Percentiles rank a stretch among this genome's conserved stretches.
Conservation (phyloP, 2,888 invertebrate genomes). For the Criorhina ranunculi region DNA sequence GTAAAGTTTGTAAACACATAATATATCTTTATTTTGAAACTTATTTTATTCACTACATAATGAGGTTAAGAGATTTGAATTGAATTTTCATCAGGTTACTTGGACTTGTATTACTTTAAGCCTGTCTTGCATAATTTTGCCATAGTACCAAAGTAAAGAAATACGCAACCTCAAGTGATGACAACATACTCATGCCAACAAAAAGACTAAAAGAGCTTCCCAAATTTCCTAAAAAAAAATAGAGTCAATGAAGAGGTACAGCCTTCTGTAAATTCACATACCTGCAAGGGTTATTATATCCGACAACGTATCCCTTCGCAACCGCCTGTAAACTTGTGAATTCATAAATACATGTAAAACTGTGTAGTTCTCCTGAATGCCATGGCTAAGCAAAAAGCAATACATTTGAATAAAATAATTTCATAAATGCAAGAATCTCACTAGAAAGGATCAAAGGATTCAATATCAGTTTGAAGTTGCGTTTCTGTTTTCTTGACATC, state of each 20-base stretch:
- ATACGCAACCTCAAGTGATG: conserved; percentile 86
- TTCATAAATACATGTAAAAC: conserved; percentile 85
- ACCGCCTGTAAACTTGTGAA: conserved; percentile 84
- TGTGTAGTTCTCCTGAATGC: conserved; percentile 73
- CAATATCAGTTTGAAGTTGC: conserved; percentile 78
- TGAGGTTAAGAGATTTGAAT: too few relatives aligned
- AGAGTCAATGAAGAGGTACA: too few relatives aligned
- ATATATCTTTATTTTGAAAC: too few relatives aligned
- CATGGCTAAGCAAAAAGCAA: background rate
- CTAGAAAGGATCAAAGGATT: conserved; percentile 82
- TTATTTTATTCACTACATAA: too few relatives aligned
- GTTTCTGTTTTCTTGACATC: conserved; percentile 80
- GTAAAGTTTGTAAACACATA: too few relatives aligned
- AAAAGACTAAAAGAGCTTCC: conserved; percentile 87
- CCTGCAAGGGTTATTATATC: conserved; percentile 84
- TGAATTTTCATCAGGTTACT: too few relatives aligned
- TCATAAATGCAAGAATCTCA: conserved; percentile 73
- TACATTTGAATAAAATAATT: too few relatives aligned
- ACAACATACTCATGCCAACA: conserved; percentile 86
- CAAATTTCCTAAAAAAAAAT: conserved; percentile 85
- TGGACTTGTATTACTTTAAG: too few relatives aligned
- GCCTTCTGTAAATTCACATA: conserved; percentile 56
- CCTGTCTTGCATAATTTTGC: conserved; percentile 78
- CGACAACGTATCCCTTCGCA: conserved; percentile 86
- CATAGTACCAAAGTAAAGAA: conserved; percentile 83